Evolutionary conservation across 2,888 invertebrate genomes (phyloP), one percentile per base, ranked within the genome.

Genomic region (Halictus quadricinctus): DNA sequence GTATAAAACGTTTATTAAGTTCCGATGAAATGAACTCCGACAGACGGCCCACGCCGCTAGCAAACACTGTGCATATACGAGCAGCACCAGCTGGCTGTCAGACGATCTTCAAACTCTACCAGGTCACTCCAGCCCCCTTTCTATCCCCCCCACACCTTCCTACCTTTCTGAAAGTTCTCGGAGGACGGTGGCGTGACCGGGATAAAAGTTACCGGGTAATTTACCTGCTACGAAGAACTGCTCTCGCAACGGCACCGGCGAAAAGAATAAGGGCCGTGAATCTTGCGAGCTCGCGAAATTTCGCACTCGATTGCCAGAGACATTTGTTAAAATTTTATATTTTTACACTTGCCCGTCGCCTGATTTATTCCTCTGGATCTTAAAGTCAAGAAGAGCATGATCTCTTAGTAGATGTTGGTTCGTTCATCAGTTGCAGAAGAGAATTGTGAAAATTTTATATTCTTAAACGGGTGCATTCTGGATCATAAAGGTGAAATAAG

Each of bases 1-100:
- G 83, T 86, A 84, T 86, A 84, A 89, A 89, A 89, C 84, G 86
- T 89, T 88, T 89, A 89, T 89, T 89, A 89, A 88, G 85, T 88
- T 74, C 60, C 87, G 86, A 81, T 70, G 84, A 88, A 89, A 88
- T 87, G 88, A 88, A 88, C 89, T 86, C 80, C 69, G 78, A 73
- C 74, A 82, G 84, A 72, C 83, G 78, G 66, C 73, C 72, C 48
- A 18, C 54, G 60, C n/a, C 72, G 41, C 64, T 72, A 46, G 70
- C 79, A 75, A 60, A 78, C 81, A 72, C 77, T 50, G 69, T 76
- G 79, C 76, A 74, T 80, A 60, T 75, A 73, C 36, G 75, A 75
- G 69, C 58, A 66, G 81, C 78, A 74, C 70, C 81, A 82, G 87
- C 85, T 84, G 88, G 66, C 72, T 89, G 78, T 83, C 83, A 78